These are phyloP conservation scores for Heliconius erato DNA, from an alignment of 2,888 invertebrate genomes.

Conservation along the genomic window DNA sequence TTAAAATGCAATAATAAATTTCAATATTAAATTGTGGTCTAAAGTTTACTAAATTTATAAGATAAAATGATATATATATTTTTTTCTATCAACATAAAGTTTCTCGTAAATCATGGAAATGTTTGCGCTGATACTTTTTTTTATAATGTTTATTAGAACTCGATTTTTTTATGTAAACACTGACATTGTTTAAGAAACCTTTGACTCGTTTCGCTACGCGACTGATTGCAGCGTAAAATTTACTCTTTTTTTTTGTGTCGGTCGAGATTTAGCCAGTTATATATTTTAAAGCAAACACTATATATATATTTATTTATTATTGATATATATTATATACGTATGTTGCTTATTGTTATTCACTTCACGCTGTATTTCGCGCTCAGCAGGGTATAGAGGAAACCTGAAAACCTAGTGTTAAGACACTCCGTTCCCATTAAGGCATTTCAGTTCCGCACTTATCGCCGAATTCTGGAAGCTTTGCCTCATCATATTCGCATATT, in stretches of 20 bases:
- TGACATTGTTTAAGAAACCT: not conserved
- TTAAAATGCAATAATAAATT: not conserved
- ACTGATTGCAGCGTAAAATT: not conserved
- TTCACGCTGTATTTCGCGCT: no score
- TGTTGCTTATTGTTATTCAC: no score
- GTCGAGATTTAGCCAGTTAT: conserved; percentile 8
- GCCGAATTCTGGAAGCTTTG: no score
- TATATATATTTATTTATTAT: no score
- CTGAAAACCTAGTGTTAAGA: no score
- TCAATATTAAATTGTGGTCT: not conserved
- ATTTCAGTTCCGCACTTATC: no score
- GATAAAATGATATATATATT: no score
- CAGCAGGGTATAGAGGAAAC: no score
- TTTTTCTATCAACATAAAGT: not conserved
- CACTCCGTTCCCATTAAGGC: no score
- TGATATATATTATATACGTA: no score
- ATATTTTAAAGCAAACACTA: not conserved
- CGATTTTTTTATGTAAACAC: not conserved
- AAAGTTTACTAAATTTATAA: no score
- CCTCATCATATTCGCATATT: no score
- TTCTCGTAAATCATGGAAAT: not conserved
- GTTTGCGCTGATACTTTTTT: not conserved
- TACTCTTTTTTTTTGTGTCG: not conserved
- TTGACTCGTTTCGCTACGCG: conserved; percentile 6
- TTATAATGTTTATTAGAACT: not conserved